phyloP scores from a whole-genome alignment of 2,888 invertebrate genomes.

The Diarsia mendica region DNA sequence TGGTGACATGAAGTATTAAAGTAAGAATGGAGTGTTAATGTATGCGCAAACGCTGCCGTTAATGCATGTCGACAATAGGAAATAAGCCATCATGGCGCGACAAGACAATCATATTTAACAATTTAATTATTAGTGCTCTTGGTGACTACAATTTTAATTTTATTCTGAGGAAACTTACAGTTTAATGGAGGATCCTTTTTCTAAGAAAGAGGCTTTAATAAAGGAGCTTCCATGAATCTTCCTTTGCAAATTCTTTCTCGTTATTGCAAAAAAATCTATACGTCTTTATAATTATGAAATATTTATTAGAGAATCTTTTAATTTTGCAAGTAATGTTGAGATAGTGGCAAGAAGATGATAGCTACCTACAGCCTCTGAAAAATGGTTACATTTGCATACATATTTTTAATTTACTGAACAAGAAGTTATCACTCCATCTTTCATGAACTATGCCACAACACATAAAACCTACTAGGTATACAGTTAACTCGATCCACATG shows the following conservation, averaged over 20 bases:
- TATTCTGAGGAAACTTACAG: neutral
- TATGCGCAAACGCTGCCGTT: neutral
- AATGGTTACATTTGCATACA: neutral
- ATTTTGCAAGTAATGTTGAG: neutral
- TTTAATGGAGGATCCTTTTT: neutral
- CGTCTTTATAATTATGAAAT: neutral
- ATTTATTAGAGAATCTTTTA: too few species aligned
- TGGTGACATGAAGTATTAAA: neutral
- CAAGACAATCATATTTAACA: conserved; percentile 15
- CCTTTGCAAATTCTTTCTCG: neutral
- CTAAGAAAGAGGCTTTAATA: neutral
- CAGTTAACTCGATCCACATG: conserved; percentile 49
- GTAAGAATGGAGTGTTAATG: conserved; percentile 6
- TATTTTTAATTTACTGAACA: neutral
- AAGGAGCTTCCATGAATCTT: neutral
- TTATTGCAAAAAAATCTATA: neutral
- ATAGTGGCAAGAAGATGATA: neutral
- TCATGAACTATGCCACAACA: neutral
- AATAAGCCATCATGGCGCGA: conserved; percentile 31
- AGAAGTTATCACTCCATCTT: neutral
- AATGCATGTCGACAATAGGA: conserved; percentile 13
- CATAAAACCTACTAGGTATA: conserved; percentile 13
- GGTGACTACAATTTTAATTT: neutral
- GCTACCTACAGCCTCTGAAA: neutral
- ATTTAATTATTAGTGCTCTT: conserved; percentile 9